Evolutionary conservation across 1,140 invertebrate species (phyloP), one percentile per base, ranked within the genome.

Genomic region (Contarinia nasturtii): DNA sequence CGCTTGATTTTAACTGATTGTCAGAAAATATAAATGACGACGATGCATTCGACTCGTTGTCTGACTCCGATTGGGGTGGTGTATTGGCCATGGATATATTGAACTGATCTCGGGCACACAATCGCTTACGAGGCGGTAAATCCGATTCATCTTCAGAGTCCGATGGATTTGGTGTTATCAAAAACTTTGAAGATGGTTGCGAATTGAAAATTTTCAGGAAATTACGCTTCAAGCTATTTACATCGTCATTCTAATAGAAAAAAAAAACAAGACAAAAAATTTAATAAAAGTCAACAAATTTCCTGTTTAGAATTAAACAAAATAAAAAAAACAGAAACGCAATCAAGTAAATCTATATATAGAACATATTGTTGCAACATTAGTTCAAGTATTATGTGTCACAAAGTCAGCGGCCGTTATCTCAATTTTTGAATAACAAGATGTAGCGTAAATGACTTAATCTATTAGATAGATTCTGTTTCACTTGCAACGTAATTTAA

Each of bases 61-160:
- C 38, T 40, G 36, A 15, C 22, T 48, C n/a, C 45, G 52, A 45
- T 49, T 55, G 51, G 40, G 53, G 52, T 43, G 57, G 54, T 37
- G 53, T 54, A 18, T 18, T 11, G 4, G 41, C 12, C 2, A 12
- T 5, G 4, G 41, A 43, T 20, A 53, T 51, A 22, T 37, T 51
- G n/a, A 50, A 18, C 27, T 54, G 49, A 46, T 60, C 53, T 53
- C 48, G 42, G 50, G 60, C 46, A 47, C 55, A 46, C 40, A 54
- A 54, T 8, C 68, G 64, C 48, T 71, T 70, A 34, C 59, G 56
- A 37, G 62, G 54, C 21, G 65, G 63, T 45, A 58, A 54, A 22
- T 57, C 60, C 17, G 57, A 50, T 50, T 71, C 68, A 48, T 71
- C 68, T 50, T 63, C 61, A 2, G 68, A 69, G 48, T 71, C 69